Base-by-base conservation (phyloP, 2,797 vertebrate genomes). In the Eulemur albifrons region DNA sequence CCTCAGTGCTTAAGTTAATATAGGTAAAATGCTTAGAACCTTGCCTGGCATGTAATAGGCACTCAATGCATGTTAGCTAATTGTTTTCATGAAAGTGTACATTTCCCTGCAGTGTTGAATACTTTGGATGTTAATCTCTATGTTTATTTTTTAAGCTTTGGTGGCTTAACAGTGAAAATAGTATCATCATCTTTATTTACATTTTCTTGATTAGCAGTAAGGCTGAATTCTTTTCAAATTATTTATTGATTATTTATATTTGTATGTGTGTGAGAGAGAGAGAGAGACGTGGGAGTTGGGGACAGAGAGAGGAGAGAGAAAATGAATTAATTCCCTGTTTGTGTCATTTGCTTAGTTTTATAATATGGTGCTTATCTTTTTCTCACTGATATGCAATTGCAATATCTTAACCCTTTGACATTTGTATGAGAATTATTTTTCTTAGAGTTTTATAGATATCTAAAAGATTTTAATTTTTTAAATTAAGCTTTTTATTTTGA, bases 151-250 rank as follows among this genome's bases (percentile, higher is more conserved):
- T 93, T 83, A 77, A 81, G 52, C 18, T 87, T 92, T 67, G 57
- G 7, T 77, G 70, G 48, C 77, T 94, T 88, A 79, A 48, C 14
- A 80, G n/a, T 88, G 83, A 80, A 93, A 87, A 79, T 82, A 54
- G 43, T 69, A 54, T 92, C 67, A 45, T 89, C 15, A 52, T 87
- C 52, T 77, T 91, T 52, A 72, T 87, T 82, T 65, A 77, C 30
- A 45, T 61, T 86, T 92, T 61, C 63, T 93, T 65, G 63, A 75
- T 90, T 96, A 93, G 38, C 59, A 95, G 21, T 77, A 77, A 83
- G 48, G 8, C n/a, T 70, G 63, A 82, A 59, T 84, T 79, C 40
- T 87, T 63, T 92, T 94, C 67, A 52, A 48, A 80, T 69, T 94
- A 79, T 45, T 92, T 63, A n/a, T 83, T 69, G 40, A 89, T 67